Percentiles rank a stretch among this genome's conserved stretches.
Conservation (phyloP, 2,888 invertebrate genomes). For the Acanthococcus lagerstroemiae region DNA sequence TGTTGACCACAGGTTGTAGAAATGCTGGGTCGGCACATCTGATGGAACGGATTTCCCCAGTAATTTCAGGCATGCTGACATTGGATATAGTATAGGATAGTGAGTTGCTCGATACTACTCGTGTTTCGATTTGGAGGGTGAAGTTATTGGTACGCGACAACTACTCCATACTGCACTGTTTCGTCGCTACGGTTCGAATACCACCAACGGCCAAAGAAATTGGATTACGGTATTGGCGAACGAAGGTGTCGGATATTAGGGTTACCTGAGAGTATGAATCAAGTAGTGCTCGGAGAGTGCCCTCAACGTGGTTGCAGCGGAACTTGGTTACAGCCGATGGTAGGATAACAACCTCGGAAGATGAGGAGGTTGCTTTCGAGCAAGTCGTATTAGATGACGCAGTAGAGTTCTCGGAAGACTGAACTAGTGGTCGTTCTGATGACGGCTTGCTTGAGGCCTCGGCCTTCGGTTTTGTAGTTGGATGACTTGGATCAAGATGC, state of each 20-base stretch:
- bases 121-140: neutral
- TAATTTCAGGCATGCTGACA: neutral
- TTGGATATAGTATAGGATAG: neutral
- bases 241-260: neutral
- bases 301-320: neutral
- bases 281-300: neutral
- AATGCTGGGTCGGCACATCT: too few species aligned
- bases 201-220: neutral
- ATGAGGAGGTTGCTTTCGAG: too few species aligned
- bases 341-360: too few species aligned
- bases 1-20: too few species aligned
- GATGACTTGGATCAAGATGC: neutral
- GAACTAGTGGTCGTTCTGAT: too few species aligned
- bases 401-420: too few species aligned
- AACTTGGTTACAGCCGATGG: neutral
- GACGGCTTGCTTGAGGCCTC: too few species aligned
- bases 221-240: neutral
- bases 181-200: neutral
- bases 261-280: neutral
- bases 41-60: neutral
- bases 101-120: neutral
- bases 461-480: too few species aligned
- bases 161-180: neutral
- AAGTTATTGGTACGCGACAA: neutral
- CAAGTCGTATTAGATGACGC: too few species aligned